Evolutionary conservation across 2,888 invertebrate genomes (phyloP).

Genomic region (Phymatocera aterrima): DNA sequence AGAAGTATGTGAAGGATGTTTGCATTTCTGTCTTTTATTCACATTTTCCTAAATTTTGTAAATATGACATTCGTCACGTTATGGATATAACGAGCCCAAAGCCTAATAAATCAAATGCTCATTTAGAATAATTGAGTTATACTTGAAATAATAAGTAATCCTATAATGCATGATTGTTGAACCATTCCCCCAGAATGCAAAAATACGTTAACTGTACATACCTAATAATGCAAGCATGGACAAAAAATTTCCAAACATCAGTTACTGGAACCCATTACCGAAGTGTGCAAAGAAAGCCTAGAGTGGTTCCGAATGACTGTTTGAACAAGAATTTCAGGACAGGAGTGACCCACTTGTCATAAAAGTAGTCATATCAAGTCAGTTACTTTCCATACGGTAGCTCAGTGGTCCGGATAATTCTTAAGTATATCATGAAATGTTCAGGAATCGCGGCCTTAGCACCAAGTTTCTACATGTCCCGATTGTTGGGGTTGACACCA

Average conservation of each 20-base stretch:
- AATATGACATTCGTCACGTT: too few relatives aligned
- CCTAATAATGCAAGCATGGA: neutral
- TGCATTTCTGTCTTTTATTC: too few relatives aligned
- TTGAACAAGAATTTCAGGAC: neutral
- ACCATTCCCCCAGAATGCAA: neutral
- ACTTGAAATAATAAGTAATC: too few relatives aligned
- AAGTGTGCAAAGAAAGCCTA: neutral
- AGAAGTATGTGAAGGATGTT: too few relatives aligned
- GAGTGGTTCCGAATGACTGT: conserved; percentile 11
- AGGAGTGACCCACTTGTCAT: neutral
- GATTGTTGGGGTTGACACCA: neutral
- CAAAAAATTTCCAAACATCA: neutral
- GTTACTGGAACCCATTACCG: neutral
- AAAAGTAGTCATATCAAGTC: neutral
- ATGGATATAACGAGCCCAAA: too few relatives aligned
- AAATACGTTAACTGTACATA: too few relatives aligned
- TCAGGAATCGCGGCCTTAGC: neutral
- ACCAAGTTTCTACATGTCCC: conserved; percentile 4
- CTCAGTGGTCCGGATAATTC: neutral
- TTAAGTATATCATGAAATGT: conserved; percentile 15
- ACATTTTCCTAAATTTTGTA: too few relatives aligned
- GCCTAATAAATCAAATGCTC: too few relatives aligned
- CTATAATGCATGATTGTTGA: too few relatives aligned
- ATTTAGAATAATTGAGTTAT: too few relatives aligned
- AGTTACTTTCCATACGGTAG: neutral